Evolutionary conservation across 2,888 invertebrate species (phyloP), one percentile per base, ranked within the genome.

Genomic region (Drosophila paramelanica): DNA sequence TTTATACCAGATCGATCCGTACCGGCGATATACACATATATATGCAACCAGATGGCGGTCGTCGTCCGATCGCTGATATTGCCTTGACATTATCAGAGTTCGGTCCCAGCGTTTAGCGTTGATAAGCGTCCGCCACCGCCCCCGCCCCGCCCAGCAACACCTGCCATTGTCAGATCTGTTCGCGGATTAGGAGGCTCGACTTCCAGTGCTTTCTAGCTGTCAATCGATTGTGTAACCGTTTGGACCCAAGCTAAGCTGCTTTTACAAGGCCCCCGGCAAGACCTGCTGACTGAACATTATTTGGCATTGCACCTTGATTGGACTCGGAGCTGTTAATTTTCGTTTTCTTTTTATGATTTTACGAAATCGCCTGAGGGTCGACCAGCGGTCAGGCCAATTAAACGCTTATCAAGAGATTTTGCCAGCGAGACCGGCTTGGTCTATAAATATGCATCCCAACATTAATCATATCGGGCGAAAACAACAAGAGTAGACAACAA

Each of bases 41-140:
- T 52, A 49, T 53, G 11, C n/a, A 38, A 20, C 23, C 27, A 11
- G 38, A 23, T 50, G 59, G 33, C 39, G 51, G 52, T 39, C 53
- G 53, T 60, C 38, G 72, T 20, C 14, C 60, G 72, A 56, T 52
- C 41, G 58, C 45, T 76, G 55, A 53, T 64, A 61, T 72, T 55
- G 68, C 68, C 76, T 72, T 73, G 73, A 68, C 76, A 76, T 76
- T 65, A 56, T 42, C 61, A 31, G 49, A 67, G 50, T 68, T 76
- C 76, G 77, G 76, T 31, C 53, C 73, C 11, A 41, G 20, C 20
- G 46, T 23, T 56, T 14, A 10, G 23, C 38, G 23, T 27, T 57
- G 77, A 76, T 76, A 68, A 73, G 62, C 27, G 14, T 42, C 41
- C 31, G 3, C 31, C 31, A 43, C 53, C 59, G 41, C 3, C 23